These are phyloP conservation scores for Nyctibius bracteatus DNA, from an alignment of 2,113 vertebrate species.

Conservation along the genomic window DNA sequence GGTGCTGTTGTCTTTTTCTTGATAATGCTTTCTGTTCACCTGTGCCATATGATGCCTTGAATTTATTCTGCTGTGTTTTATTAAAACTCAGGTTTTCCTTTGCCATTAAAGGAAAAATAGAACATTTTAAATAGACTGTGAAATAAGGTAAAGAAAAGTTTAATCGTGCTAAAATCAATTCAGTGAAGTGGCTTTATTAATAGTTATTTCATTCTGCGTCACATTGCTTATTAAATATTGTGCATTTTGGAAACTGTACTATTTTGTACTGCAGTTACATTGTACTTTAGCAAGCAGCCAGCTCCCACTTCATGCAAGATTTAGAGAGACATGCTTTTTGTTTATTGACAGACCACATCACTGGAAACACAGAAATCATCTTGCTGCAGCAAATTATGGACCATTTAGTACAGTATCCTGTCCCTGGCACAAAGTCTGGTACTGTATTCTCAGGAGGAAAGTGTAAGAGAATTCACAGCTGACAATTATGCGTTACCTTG, in stretches of 20 bases:
- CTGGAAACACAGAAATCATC: neutral
- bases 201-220: conserved; percentile 55
- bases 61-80: conserved; percentile 61
- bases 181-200: conserved; percentile 55
- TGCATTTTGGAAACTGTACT: neutral
- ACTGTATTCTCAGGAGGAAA: neutral
- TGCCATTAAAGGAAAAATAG: conserved; percentile 51
- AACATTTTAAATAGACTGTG: conserved; percentile 70
- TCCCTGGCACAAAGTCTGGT: neutral
- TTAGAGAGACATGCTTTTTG: neutral
- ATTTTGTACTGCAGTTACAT: neutral
- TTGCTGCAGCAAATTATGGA: neutral
- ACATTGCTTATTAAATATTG: conserved; percentile 48
- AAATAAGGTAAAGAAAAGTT: conserved; percentile 76
- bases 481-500: neutral
- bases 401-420: neutral
- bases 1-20: neutral
- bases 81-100: conserved; percentile 59
- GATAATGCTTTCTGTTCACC: neutral
- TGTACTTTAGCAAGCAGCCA: neutral
- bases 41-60: conserved; percentile 47
- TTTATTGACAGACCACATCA: neutral
- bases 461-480: neutral
- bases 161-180: conserved; percentile 70
- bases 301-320: neutral